Conservation (phyloP, 2,888 invertebrate genomes). For the Dascillus cervinus region DNA sequence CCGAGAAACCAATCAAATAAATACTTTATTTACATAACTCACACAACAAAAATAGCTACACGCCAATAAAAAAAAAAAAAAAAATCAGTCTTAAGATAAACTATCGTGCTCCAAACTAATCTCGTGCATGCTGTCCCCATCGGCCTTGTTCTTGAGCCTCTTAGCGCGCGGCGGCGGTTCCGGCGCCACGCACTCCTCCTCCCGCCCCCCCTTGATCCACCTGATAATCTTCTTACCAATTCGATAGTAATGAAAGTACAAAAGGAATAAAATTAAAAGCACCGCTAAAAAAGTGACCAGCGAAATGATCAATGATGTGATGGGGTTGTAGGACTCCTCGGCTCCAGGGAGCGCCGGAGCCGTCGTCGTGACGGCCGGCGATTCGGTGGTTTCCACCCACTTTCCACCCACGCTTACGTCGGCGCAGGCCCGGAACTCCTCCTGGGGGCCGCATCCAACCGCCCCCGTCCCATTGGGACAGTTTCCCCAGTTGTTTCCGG, state of each 20-base stretch:
- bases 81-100: too few species aligned
- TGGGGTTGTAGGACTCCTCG: conserved; percentile 40
- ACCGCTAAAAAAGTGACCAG: conserved; percentile 59
- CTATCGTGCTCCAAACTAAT: too few species aligned
- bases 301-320: conserved; percentile 55
- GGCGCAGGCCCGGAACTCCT: conserved; percentile 80
- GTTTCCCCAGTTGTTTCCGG: conserved; percentile 79
- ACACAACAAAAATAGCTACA: too few species aligned
- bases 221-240: conserved; percentile 60
- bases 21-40: too few species aligned
- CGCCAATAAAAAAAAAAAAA: too few species aligned
- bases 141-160: too few species aligned
- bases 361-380: conserved; percentile 29
- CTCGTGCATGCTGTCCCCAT: too few species aligned
- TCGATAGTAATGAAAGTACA: conserved; percentile 72
- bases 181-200: too few species aligned
- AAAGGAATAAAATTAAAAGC: conserved; percentile 54
- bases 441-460: conserved; percentile 83
- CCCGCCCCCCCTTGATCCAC: too few species aligned
- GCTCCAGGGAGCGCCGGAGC: conserved; percentile 10
- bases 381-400: conserved; percentile 41
- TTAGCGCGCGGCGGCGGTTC: too few species aligned
- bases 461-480: conserved; percentile 67
- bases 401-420: conserved; percentile 66
- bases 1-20: too few species aligned